These are phyloP conservation scores for Patiria pectinifera DNA, from an alignment of 53 echinoderm and acorn worm species.

Conservation along the genomic window DNA sequence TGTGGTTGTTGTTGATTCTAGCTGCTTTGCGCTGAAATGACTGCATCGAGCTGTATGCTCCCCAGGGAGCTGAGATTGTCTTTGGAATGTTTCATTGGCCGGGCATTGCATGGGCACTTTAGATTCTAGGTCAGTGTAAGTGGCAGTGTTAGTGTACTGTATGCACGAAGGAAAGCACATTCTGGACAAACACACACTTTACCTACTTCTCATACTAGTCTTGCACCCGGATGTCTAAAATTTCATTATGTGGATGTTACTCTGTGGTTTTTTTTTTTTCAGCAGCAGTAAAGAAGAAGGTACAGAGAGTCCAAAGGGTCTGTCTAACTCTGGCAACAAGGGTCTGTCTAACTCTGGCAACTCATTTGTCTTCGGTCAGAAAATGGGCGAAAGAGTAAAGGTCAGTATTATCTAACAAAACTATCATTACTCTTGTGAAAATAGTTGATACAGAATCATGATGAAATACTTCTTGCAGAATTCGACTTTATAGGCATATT, in stretches of 20 bases:
- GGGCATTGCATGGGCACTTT: no score
- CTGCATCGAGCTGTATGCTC: no score
- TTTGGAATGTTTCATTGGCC: no score
- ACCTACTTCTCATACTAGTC: neutral
- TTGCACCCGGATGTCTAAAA: no score
- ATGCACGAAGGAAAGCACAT: no score
- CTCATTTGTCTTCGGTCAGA: slow-evolving; percentile 92
- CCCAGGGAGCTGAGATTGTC: no score
- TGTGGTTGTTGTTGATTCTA: no score
- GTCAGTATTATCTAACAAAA: slow-evolving; percentile 58
- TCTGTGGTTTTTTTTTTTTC: neutral
- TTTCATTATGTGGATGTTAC: neutral
- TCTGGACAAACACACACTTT: neutral
- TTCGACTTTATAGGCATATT: no score
- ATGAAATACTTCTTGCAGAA: no score
- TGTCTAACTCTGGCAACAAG: slow-evolving; percentile 72
- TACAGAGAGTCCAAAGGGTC: slow-evolving; percentile 43
- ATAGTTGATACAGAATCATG: neutral
- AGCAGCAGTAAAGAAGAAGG: slow-evolving; percentile 54
- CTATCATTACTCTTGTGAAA: neutral
- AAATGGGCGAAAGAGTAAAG: slow-evolving; percentile 95
- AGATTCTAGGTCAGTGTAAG: no score
- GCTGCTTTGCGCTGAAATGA: no score
- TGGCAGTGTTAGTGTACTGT: no score
- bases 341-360: slow-evolving; percentile 73